phyloP scores from a whole-genome alignment of 2,113 vertebrate genomes.

The Lipophrys pholis region DNA sequence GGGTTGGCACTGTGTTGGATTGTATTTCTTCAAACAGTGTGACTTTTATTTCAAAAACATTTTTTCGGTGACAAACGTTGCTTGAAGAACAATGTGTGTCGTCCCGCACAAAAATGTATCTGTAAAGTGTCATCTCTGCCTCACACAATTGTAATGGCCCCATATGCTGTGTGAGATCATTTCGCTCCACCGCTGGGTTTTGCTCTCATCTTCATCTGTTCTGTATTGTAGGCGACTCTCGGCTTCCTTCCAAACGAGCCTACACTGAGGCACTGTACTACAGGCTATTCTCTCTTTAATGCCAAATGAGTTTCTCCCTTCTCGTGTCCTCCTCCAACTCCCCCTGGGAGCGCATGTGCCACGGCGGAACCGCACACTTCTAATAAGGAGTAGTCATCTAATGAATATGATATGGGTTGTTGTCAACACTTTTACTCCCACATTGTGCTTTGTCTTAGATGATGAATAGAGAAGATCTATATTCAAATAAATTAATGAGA shows the following conservation, averaged over 20 bases:
- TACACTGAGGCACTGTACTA: slow-evolving; percentile 43
- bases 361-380: slow-evolving; percentile 9
- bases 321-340: slow-evolving; percentile 41
- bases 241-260: slow-evolving; percentile 54
- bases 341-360: slow-evolving; percentile 20
- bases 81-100: slow-evolving; percentile 3
- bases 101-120: slow-evolving; percentile 13
- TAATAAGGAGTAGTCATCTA: slow-evolving; percentile 2
- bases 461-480: neutral
- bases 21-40: neutral
- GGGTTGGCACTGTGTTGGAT: neutral
- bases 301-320: slow-evolving; percentile 57
- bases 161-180: slow-evolving; percentile 42
- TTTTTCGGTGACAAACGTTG: neutral
- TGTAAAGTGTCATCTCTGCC: slow-evolving; percentile 21
- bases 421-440: slow-evolving; percentile 16
- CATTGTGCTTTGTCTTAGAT: slow-evolving; percentile 18
- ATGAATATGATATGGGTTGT: neutral
- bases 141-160: slow-evolving; percentile 17
- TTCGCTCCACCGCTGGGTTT: slow-evolving; percentile 38
- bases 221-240: slow-evolving; percentile 41
- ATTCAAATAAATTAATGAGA: too few species aligned
- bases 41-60: neutral
- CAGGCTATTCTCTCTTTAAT: slow-evolving; percentile 35
- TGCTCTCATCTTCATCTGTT: slow-evolving; percentile 48